These are phyloP conservation scores for Dasysyrphus albostriatus DNA, from an alignment of 2,888 invertebrate species.

Conservation along the genomic window DNA sequence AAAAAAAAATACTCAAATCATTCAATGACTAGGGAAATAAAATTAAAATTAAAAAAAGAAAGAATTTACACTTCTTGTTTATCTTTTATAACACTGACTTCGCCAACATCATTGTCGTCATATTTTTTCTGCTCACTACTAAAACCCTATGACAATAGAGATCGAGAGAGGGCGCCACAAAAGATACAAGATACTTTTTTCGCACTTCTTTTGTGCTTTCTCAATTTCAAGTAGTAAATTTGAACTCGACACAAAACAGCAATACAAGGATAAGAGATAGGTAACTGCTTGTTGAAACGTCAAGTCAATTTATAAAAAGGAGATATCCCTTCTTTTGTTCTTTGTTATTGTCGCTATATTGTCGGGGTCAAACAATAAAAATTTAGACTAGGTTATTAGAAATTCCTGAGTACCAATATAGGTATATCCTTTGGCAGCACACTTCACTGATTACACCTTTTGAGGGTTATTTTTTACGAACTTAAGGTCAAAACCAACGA, in stretches of 20 bases:
- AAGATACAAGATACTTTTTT: slow-evolving; percentile 62
- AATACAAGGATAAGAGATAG: slow-evolving; percentile 61
- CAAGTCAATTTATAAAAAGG: slow-evolving; percentile 56
- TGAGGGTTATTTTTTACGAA: slow-evolving; percentile 37
- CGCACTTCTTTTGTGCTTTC: slow-evolving; percentile 56
- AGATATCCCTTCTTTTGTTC: slow-evolving; percentile 53
- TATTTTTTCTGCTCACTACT: slow-evolving; percentile 22
- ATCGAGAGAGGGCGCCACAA: slow-evolving; percentile 42
- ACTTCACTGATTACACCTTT: slow-evolving; percentile 53
- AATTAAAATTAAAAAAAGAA: slow-evolving; percentile 39
- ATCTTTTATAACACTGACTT: slow-evolving; percentile 66
- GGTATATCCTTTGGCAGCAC: slow-evolving; percentile 21
- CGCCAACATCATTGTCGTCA: slow-evolving; percentile 53
- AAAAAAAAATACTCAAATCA: slow-evolving; percentile 49
- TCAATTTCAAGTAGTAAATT: slow-evolving; percentile 61
- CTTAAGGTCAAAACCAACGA: slow-evolving; percentile 46
- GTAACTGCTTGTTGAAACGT: slow-evolving; percentile 57
- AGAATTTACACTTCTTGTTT: slow-evolving; percentile 73
- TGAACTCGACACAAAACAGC: slow-evolving; percentile 55
- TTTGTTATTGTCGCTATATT: not conserved
- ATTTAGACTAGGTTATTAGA: not conserved
- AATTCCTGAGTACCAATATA: not conserved
- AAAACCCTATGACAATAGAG: slow-evolving; percentile 30
- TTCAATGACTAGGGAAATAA: slow-evolving; percentile 61
- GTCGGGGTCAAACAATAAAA: not conserved